Base-by-base conservation (phyloP, 2,797 vertebrate genomes). In the Tinamus major region DNA sequence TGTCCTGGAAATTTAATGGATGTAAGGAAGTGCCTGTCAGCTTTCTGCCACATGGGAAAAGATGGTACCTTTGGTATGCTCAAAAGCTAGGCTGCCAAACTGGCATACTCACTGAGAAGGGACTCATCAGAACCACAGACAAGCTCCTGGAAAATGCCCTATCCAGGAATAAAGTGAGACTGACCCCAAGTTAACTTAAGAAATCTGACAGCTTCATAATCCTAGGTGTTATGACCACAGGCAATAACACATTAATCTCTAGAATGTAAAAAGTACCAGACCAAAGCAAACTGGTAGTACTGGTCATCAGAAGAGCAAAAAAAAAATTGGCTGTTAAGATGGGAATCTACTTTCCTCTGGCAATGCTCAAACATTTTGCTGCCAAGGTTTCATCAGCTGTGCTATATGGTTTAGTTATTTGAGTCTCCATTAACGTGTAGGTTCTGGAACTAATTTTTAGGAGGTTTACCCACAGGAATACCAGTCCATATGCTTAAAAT, bases 401-500 rank as follows among this genome's bases (percentile, higher is more conserved):
- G 74, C 44, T 79, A 82, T 92, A 75, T 2, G 0, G 84, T 95
- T 93, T 89, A 91, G 83, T 91, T 95, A 90, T 46, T 88, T 79
- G 79, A 96, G 37, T 93, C 64, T 77, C 78, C 71, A 94, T 95
- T 95, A 91, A 92, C 1, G 3, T 88, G 51, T 91, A 91, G 93
- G 89, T 67, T 96, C 93, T 95, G 94, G 95, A 96, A 95, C 65
- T 95, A 90, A 96, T 96, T 95, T 96, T 95, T 94, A 95, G 93
- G 87, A 95, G 94, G 90, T 92, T 96, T 94, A 93, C 92, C 65
- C 93, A 80, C 69, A 92, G 95, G 94, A 96, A 95, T 89, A 96
- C 37, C 67, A 82, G 56, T 10, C 75, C 90, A 96, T 95, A 83
- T 93, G 93, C 95, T 96, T 95, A 95, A 95, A 96, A 96, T 93